phyloP scores from a whole-genome alignment of 2,113 vertebrate genomes.

The Macheiramphus alcinus region DNA sequence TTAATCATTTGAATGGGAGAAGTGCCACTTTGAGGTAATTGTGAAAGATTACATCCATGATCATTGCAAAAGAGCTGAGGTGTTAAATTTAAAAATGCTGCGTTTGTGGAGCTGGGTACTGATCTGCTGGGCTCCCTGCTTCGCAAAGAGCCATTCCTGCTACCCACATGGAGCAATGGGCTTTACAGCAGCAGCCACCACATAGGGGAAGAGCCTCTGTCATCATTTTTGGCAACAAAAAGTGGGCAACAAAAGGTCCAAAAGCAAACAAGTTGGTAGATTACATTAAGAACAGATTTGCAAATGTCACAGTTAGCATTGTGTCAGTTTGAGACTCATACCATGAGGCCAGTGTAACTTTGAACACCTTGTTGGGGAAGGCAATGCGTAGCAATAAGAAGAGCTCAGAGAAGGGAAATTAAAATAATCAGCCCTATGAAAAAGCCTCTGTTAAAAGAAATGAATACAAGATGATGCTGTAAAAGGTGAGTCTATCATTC shows the following conservation, averaged over 20 bases:
- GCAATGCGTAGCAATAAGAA: not conserved
- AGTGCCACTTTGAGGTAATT: not conserved
- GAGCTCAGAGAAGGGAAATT: not conserved
- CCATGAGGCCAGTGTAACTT: not conserved
- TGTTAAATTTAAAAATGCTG: not conserved
- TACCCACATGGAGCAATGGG: fast-evolving
- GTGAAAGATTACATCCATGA: not conserved
- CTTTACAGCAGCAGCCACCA: not conserved
- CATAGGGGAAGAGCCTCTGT: not conserved
- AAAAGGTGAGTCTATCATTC: not conserved
- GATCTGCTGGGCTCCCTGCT: not conserved
- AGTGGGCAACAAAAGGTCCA: not conserved
- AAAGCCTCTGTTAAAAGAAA: not conserved
- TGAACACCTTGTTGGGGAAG: not conserved
- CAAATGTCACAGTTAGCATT: not conserved
- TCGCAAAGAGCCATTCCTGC: not conserved
- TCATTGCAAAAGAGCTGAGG: not conserved
- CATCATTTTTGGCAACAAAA: not conserved
- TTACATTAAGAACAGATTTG: not conserved
- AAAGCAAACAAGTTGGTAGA: not conserved
- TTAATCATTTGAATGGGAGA: not conserved
- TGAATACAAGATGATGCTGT: not conserved
- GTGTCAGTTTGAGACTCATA: not conserved
- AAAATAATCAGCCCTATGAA: not conserved
- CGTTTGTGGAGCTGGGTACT: not conserved